Percentiles rank a stretch among this genome's conserved stretches.
These are phyloP conservation scores for Nemoura dubitans DNA, from an alignment of 2,888 invertebrate species.

Conservation along the genomic window DNA sequence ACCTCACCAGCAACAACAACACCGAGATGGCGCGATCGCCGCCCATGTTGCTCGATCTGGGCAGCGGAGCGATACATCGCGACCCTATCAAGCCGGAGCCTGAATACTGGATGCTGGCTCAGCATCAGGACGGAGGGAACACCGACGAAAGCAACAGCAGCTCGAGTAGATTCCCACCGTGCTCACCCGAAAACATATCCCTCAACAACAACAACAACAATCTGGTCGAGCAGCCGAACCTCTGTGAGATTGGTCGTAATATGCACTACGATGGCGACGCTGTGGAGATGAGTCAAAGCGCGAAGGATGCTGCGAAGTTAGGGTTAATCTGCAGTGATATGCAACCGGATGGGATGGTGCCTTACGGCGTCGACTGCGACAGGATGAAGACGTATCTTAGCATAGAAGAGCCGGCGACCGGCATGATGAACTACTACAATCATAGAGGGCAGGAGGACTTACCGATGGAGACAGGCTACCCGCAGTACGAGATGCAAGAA, in stretches of 20 bases:
- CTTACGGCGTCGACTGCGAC: constrained; percentile 32
- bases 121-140: constrained; percentile 7
- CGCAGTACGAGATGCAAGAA: constrained; percentile 26
- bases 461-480: not conserved
- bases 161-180: constrained; percentile 46
- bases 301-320: not conserved
- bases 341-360: constrained; percentile 5
- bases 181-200: constrained; percentile 42
- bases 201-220: constrained; percentile 35
- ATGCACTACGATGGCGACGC: constrained; percentile 18
- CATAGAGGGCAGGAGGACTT: not conserved
- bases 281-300: not conserved
- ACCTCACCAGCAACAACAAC: constrained; percentile 55
- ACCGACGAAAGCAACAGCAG: constrained; percentile 49
- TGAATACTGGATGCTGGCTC: constrained; percentile 43
- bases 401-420: constrained; percentile 20
- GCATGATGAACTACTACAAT: constrained; percentile 23
- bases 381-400: constrained; percentile 35
- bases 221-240: constrained; percentile 17
- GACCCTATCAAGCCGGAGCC: constrained; percentile 44
- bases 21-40: constrained; percentile 64
- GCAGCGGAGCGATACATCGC: constrained; percentile 72
- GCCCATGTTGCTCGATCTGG: constrained; percentile 75
- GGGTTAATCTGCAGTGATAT: not conserved
- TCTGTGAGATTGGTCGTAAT: not conserved